A percentile compares a stretch with the other conserved stretches of the same genome.
phyloP scores from a whole-genome alignment of 2,113 vertebrate genomes.

The Canis aureus region DNA sequence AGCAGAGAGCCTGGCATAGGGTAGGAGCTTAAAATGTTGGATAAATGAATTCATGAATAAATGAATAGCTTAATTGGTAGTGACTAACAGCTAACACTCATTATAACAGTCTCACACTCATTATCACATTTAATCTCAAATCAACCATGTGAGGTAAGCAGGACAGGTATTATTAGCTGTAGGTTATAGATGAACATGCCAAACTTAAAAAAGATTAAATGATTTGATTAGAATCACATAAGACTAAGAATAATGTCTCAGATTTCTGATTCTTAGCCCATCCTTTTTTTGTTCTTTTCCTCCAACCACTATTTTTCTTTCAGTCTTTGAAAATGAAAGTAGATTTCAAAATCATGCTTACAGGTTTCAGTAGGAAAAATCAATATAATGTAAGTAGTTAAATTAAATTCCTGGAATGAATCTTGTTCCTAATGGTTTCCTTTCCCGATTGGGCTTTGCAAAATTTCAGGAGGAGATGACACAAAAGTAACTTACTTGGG shows the following conservation, averaged over 20 bases:
- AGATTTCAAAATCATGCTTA: constrained; percentile 23
- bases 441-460: background rate
- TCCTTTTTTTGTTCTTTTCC: background rate
- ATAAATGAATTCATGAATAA: background rate
- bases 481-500: background rate
- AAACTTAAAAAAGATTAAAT: constrained; percentile 34
- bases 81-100: constrained; percentile 47
- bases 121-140: constrained; percentile 51
- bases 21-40: background rate
- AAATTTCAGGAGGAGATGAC: background rate
- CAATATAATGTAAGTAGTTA: background rate
- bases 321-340: constrained; percentile 51
- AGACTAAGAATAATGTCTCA: background rate
- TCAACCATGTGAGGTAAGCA: constrained; percentile 18
- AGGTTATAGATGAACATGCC: constrained; percentile 4
- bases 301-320: background rate
- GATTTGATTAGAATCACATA: constrained; percentile 2
- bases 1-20: background rate
- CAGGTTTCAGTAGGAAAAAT: background rate
- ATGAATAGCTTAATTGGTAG: constrained; percentile 45
- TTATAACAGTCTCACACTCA: constrained; percentile 39
- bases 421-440: background rate
- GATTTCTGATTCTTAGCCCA: constrained; percentile 3
- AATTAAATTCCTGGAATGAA: background rate
- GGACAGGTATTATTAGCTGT: constrained; percentile 60